A percentile compares a stretch with the other conserved stretches of the same genome.
These are phyloP conservation scores for Leptura quadrifasciata DNA, from an alignment of 2,888 invertebrate species.

Conservation along the genomic window DNA sequence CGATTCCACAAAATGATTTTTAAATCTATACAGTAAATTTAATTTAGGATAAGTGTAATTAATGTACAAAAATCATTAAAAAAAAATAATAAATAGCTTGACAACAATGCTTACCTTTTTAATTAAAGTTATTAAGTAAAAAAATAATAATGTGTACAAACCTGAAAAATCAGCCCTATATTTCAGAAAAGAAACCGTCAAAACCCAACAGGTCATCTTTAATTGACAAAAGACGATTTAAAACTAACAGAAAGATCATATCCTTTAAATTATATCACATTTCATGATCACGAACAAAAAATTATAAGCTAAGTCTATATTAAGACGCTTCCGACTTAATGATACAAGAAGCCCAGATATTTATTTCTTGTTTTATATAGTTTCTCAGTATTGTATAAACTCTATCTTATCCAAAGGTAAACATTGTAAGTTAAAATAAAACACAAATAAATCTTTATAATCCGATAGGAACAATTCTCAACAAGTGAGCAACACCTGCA, in stretches of 20 bases:
- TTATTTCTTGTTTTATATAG: neutral
- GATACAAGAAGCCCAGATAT: neutral
- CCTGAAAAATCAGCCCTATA: constrained; percentile 42
- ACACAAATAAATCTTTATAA: too few species aligned
- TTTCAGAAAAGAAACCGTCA: constrained; percentile 18
- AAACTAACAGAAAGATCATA: neutral
- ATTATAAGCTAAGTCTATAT: neutral
- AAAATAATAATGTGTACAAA: constrained; percentile 54
- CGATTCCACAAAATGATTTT: constrained; percentile 43
- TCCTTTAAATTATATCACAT: constrained; percentile 7
- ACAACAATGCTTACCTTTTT: constrained; percentile 52
- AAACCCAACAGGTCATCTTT: neutral
- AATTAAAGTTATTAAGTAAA: constrained; percentile 42
- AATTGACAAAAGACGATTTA: neutral
- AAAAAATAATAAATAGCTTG: constrained; percentile 38
- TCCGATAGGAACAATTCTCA: too few species aligned
- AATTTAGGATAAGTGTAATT: constrained; percentile 23
- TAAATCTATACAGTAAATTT: constrained; percentile 38
- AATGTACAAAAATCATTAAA: constrained; percentile 27
- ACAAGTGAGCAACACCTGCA: too few species aligned
- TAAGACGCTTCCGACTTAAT: neutral
- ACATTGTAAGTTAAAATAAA: neutral
- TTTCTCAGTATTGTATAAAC: too few species aligned
- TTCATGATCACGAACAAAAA: neutral
- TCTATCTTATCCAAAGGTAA: neutral